Base-by-base conservation (phyloP, 1,140 invertebrate genomes). In the Platyura marginata region DNA sequence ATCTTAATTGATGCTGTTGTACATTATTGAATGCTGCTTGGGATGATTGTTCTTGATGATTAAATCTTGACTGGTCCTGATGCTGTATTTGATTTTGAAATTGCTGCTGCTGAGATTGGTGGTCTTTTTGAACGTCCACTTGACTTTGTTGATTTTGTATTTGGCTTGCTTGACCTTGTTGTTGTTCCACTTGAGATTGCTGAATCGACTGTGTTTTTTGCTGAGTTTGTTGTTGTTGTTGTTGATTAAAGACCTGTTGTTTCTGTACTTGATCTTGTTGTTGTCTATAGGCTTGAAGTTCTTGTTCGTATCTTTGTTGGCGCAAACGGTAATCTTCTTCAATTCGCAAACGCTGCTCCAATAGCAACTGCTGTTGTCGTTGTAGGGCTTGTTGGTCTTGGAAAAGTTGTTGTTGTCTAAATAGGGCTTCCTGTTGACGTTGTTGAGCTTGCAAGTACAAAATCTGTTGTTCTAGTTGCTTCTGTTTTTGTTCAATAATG, bases 391-490 rank as follows among this genome's bases (percentile, higher is more conserved):
- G 52, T n/a, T 66, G 65, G 41, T 70, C 63, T 41, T 71, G 66
- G 39, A 69, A 67, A 2, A 71, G 51, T 44, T 76, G 68, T 50
- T 75, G 70, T 47, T 75, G 69, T 46, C 72, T 56, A 10, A 80
- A 59, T 42, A 77, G 63, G 47, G 80, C 72, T 33, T 79, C 72
- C 49, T 80, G 77, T 50, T 79, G 74, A 42, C 69, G 66, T 51
- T 81, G 77, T 50, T 79, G 76, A 16, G 73, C 64, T 52, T 79
- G 77, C 18, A 81, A 54, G 36, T 74, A 63, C 5, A 61, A 66
- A 18, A 82, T 61, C 51, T 82, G 77, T 47, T 79, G 72, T 51
- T 82, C 77, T 20, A 83, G 52, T 18, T 74, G 55, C 34, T 70
- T 66, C 51, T 81, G 77, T 46, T 80, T 78, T 49, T 79, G 71